A percentile compares a stretch with the other conserved stretches of the same genome.
Conservation (phyloP, 64 coral and sea anemone species). For the Stichodactyla helianthus region DNA sequence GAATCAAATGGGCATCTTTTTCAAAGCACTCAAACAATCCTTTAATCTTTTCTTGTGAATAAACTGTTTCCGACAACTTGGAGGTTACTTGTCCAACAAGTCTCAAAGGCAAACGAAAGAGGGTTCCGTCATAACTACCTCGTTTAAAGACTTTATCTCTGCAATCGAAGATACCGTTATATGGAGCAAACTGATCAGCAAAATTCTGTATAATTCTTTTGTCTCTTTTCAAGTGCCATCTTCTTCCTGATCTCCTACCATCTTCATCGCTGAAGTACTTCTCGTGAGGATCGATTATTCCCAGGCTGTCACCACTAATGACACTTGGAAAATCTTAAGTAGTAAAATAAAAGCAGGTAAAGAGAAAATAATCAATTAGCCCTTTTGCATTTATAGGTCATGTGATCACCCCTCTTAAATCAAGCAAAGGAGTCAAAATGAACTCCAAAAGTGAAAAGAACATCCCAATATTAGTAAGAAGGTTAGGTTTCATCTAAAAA, state of each 20-base stretch:
- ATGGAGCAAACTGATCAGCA: slow-evolving; percentile 67
- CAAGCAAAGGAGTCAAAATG: too few relatives aligned
- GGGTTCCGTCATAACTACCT: slow-evolving; percentile 58
- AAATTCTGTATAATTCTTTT: background rate
- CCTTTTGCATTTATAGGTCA: too few relatives aligned
- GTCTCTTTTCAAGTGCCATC: background rate
- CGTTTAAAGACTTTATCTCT: slow-evolving; percentile 27
- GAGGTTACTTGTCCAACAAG: slow-evolving; percentile 14
- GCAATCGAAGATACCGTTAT: slow-evolving; percentile 61
- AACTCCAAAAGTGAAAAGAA: too few relatives aligned
- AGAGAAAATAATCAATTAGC: background rate
- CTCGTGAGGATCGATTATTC: slow-evolving; percentile 78
- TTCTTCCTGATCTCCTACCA: slow-evolving; percentile 44
- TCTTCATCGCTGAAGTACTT: slow-evolving; percentile 49
- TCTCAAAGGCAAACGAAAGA: slow-evolving; percentile 86
- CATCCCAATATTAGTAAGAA: too few relatives aligned
- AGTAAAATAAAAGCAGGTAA: background rate
- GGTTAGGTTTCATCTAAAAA: too few relatives aligned
- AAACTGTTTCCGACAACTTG: slow-evolving; percentile 62
- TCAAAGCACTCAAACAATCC: slow-evolving; percentile 66
- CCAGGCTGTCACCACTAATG: slow-evolving; percentile 41
- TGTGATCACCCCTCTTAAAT: too few relatives aligned
- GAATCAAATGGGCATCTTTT: slow-evolving; percentile 46
- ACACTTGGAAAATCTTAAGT: slow-evolving; percentile 80
- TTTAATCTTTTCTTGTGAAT: slow-evolving; percentile 57